Evolutionary conservation across 1,140 invertebrate genomes (phyloP).

Genomic region (Penaeus indicus): DNA sequence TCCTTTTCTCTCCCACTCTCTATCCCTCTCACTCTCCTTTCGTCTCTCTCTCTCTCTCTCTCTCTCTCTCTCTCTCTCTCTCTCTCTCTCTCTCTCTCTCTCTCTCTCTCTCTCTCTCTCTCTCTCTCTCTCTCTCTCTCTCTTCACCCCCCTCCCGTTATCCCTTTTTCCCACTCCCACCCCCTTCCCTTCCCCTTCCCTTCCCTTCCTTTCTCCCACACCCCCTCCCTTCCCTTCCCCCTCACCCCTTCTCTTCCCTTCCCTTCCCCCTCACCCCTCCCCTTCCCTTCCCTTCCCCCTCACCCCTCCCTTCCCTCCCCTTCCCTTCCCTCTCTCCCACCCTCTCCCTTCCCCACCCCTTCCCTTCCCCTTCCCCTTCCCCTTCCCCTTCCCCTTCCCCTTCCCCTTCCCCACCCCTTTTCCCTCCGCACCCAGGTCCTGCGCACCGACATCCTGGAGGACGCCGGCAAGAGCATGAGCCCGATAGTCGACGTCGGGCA

Average conservation of each 20-base stretch:
- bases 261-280: too few species aligned
- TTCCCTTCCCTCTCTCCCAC: neutral
- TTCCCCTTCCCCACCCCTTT: neutral
- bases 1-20: too few species aligned
- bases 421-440: slow-evolving; percentile 69
- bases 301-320: too few species aligned
- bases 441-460: slow-evolving; percentile 82
- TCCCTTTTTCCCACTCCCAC: too few species aligned
- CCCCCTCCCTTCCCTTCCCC: too few species aligned
- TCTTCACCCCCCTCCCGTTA: neutral
- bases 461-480: slow-evolving; percentile 81
- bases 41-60: neutral
- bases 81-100: too few species aligned
- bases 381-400: neutral
- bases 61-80: neutral
- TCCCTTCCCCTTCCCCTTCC: too few species aligned
- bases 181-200: neutral
- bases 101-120: slow-evolving; percentile 18
- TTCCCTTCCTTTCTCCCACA: neutral
- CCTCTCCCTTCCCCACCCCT: neutral
- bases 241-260: too few species aligned
- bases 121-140: slow-evolving; percentile 20
- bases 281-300: too few species aligned
- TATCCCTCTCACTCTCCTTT: neutral
- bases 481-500: slow-evolving; percentile 88